Base-by-base conservation (phyloP, 2,888 invertebrate genomes). In the Euproctis similis region DNA sequence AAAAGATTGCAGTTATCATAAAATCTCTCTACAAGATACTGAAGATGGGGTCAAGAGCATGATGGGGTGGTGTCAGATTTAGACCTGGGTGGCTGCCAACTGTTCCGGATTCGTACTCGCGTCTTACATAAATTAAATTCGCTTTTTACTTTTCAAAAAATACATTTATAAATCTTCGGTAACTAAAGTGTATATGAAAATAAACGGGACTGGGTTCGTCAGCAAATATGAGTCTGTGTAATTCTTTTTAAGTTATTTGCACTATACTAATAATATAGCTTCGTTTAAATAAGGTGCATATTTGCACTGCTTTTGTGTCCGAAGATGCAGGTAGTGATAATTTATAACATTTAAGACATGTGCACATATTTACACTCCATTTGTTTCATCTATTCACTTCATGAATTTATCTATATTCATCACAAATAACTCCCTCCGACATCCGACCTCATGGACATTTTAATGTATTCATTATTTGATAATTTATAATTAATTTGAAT, bases 71-170 rank as follows among this genome's bases (percentile, higher is more conserved):
- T 39, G 62, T 63, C 69, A 42, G 56, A 75, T 73, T 66, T 80
- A 78, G 75, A 76, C 58, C 74, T 80, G 80, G 78, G 71, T 43
- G 36, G 41, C 40, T 53, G 80, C 78, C 80, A 80, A 75, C 45
- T 51, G 64, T 68, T 66, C 67, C 69, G 63, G 50, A 46, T 46
- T 45, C 38, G 38, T 29, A 28, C 44, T 12, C 24, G 37, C 46
- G 41, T 51, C 56, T 57, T 44, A 51, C 46, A 57, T 53, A 53
- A 52, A 56, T 59, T 61, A 53, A 52, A 51, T 50, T 48, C 40
- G 39, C 42, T 52, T 57, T 63, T 59, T 46, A 54, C 50, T 57
- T 53, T 45, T 37, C 36, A 47, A 49, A 44, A 45, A 49, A 39
- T 34, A 34, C 40, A 54, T 54, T 59, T 49, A 55, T 28, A 24